Conservation (phyloP, 2,113 vertebrate genomes). For the Thalassarche chlororhynchos region DNA sequence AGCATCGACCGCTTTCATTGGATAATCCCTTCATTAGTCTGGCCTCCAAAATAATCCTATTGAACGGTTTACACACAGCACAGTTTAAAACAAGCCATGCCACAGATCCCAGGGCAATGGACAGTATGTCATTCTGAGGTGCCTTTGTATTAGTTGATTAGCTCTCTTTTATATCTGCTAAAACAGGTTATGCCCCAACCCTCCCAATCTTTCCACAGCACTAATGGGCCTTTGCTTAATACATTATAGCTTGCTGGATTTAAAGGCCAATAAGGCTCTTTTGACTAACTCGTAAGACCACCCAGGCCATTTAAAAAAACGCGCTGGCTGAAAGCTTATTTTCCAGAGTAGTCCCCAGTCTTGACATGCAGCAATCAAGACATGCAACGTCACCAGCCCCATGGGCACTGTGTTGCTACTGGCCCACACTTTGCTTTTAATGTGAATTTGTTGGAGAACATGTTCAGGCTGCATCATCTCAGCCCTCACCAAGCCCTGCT, state of each 20-base stretch:
- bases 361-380: not conserved
- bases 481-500: not conserved
- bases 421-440: not conserved
- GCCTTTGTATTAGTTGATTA: not conserved
- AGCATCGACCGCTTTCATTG: not conserved
- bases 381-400: not conserved
- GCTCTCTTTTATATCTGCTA: not conserved
- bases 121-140: not conserved
- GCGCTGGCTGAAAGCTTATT: not conserved
- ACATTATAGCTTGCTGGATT: not conserved
- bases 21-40: constrained; percentile 6
- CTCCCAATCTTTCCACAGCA: not conserved
- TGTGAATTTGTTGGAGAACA: not conserved
- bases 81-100: not conserved
- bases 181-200: not conserved
- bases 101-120: not conserved
- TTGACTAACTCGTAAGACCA: not conserved
- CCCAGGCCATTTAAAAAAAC: not conserved
- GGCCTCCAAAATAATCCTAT: constrained; percentile 23
- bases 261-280: not conserved
- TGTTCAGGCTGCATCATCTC: not conserved
- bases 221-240: not conserved
- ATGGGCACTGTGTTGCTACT: not conserved
- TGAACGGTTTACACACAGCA: not conserved
- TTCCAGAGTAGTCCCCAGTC: not conserved